Conservation (phyloP, 2,797 vertebrate genomes). For the Hirundo rustica region DNA sequence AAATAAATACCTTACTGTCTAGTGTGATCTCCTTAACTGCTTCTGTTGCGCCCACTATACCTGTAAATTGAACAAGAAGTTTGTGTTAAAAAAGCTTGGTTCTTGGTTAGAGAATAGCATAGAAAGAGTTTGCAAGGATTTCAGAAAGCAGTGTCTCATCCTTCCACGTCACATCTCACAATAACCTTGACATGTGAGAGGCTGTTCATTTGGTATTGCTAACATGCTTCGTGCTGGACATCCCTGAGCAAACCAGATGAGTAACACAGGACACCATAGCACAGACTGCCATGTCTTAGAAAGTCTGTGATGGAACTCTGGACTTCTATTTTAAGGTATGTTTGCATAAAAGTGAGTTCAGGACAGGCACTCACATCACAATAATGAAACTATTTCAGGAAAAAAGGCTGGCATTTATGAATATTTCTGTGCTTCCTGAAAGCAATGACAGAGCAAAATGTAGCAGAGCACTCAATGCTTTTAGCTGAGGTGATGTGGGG, state of each 20-base stretch:
- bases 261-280: background rate
- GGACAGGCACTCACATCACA: background rate
- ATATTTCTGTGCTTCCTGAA: background rate
- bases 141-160: background rate
- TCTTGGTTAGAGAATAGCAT: background rate
- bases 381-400: background rate
- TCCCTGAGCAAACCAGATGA: background rate
- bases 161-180: background rate
- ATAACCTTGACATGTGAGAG: background rate
- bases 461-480: background rate
- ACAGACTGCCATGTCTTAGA: background rate
- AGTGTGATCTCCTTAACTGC: conserved; percentile 92
- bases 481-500: background rate
- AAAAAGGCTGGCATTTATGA: background rate
- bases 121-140: background rate
- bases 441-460: background rate
- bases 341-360: background rate
- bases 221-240: background rate
- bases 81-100: background rate
- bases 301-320: background rate
- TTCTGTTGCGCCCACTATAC: conserved; percentile 85
- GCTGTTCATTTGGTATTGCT: background rate
- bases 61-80: conserved; percentile 71
- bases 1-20: conserved; percentile 89
- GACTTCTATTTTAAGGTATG: background rate